Evolutionary conservation across 2,888 invertebrate genomes (phyloP), one percentile per base, ranked within the genome.

Genomic region (Leptodirus hochenwartii): DNA sequence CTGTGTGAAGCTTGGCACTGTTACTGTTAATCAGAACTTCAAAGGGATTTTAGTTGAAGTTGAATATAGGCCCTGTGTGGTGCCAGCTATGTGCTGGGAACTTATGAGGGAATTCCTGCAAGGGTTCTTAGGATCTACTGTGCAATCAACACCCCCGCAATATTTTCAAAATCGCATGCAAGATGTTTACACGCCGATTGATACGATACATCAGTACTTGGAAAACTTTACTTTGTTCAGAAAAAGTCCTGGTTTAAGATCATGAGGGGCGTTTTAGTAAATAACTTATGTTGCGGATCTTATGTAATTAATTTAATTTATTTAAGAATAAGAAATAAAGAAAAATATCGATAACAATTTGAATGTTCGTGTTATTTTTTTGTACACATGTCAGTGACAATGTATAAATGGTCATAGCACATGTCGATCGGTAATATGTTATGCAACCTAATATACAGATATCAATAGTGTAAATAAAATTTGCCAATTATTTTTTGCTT

Each of bases 21-120:
- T 93, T 1, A 80, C 85, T 1, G 80, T 91, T 65, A 84, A 81
- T 51, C 82, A 85, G 46, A 84, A 75, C 46, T 91, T 91, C 50
- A 91, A 90, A 58, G 93, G 93, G 5, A 73, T 93, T 30, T 62
- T 93, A 4, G 74, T 93, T 25, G 93, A 93, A 69, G 77, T 88
- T 10, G 93, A 93, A 54, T 93, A 93, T 51, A 67, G 78, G 25
- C 88, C 93, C 0, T 91, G 90, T 53, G 70, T 82, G 1, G 75
- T 90, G 41, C 79, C 88, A 0, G 73, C 71, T 15, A 38, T 77
- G 39, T 90, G 90, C 36, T 93, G 90, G 87, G 82, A 84, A 37
- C 64, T 95, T 33, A 68, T 93, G 46, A 68, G 84, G 28, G 93
- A 95, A 57, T 84, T 93, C 50, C 61, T 90, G 30, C 87, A 88